phyloP scores from a whole-genome alignment of 2,888 invertebrate genomes.

The Brachyopa scutellaris region DNA sequence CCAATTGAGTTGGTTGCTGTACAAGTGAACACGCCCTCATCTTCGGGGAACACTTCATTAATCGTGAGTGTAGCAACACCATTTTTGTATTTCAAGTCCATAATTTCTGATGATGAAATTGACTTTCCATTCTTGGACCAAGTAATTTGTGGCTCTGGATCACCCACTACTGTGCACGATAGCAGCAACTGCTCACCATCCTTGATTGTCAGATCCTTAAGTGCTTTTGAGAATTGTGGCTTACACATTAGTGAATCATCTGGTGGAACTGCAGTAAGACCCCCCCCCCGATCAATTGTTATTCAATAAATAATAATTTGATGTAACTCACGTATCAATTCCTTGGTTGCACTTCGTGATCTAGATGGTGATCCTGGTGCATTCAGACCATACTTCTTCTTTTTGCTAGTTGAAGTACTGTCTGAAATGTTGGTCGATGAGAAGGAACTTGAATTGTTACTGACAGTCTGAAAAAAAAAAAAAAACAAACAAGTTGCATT shows the following conservation, averaged over 20 bases:
- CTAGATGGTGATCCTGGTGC: constrained; percentile 91
- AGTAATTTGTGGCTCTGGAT: constrained; percentile 95
- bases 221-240: constrained; percentile 91
- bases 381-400: constrained; percentile 87
- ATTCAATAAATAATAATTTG: neutral
- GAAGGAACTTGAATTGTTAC: constrained; percentile 77
- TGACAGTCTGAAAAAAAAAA: constrained; percentile 67
- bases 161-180: constrained; percentile 92
- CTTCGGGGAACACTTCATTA: constrained; percentile 97
- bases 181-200: constrained; percentile 95
- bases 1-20: constrained; percentile 96
- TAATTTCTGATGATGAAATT: constrained; percentile 89
- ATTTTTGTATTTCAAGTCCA: constrained; percentile 96
- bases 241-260: constrained; percentile 93
- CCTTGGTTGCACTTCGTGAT: constrained; percentile 94
- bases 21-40: constrained; percentile 94
- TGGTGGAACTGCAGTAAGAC: constrained; percentile 87
- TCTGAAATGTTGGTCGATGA: constrained; percentile 74
- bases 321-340: constrained; percentile 85
- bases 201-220: constrained; percentile 88
- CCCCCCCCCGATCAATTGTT: neutral
- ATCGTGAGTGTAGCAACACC: constrained; percentile 93
- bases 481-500: neutral
- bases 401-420: constrained; percentile 80
- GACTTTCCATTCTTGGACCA: constrained; percentile 95